Base-by-base conservation (phyloP, 2,888 invertebrate genomes). In the Caradrina clavipalpis region DNA sequence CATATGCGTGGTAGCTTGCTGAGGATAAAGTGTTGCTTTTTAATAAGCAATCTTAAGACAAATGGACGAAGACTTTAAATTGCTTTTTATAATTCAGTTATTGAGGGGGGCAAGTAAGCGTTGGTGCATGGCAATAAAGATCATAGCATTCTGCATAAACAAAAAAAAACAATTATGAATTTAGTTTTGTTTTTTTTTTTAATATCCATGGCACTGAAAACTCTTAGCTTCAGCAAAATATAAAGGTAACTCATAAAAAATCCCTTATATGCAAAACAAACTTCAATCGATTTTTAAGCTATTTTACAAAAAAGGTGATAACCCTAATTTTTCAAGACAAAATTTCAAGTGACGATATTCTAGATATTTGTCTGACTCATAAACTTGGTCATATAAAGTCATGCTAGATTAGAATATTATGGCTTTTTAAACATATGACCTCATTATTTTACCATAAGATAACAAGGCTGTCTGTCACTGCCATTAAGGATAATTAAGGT, bases 341-440 rank as follows among this genome's bases (percentile, higher is more conserved):
- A 71, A 75, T 76, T 82, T 67, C 22, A 58, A 58, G 71, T 76
- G 76, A 75, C 78, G 69, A 82, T 65, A 81, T 71, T 42, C 50
- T 71, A 42, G 62, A 47, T 67, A 61, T 50, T 31, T 45, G 69
- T 50, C 69, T 87, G 86, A 87, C 76, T 86, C 86, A 88, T 66
- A 56, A 68, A 67, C 68, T 78, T 62, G 53, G 70, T 63, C 53
- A 21, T 60, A 59, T 80, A 51, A 68, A 68, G 69, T 64, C 73
- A 51, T 63, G 50, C 51, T 66, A 81, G 82, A 85, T 85, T 84
- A 83, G 63, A 72, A 65, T 66, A 76, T 73, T 56, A 42, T 42
- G 15, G 51, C 45, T 76, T 78, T 72, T 56, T 55, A 81, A 81
- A 78, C 61, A 58, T 42, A 68, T 56, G 59, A 57, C 35, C 64